Evolutionary conservation across 2,888 invertebrate species (phyloP).

Genomic region (Bursaphelenchus okinawaensis): DNA sequence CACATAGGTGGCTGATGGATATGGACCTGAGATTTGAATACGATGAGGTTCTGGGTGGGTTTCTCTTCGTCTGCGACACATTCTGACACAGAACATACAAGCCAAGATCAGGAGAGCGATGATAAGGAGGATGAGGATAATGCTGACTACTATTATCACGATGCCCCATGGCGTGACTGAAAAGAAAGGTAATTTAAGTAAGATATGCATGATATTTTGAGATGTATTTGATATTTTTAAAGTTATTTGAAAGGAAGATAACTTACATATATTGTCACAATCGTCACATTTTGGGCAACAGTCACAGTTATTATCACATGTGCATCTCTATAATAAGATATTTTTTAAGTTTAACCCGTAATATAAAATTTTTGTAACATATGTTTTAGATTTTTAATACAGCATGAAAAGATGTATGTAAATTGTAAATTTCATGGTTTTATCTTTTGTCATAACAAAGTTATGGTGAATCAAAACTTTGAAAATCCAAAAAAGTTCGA

Average conservation of each 20-base stretch:
- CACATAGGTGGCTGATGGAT: not conserved
- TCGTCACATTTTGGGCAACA: not conserved
- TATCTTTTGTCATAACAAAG: too few species aligned
- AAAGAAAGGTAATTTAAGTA: too few species aligned
- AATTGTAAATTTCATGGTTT: too few species aligned
- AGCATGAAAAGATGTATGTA: too few species aligned
- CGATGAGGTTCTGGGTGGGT: not conserved
- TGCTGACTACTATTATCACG: not conserved
- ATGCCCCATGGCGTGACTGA: not conserved
- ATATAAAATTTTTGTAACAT: too few species aligned
- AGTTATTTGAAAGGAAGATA: too few species aligned
- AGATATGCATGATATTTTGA: too few species aligned
- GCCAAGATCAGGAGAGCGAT: not conserved
- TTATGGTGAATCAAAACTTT: not conserved
- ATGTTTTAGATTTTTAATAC: too few species aligned
- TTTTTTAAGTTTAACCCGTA: too few species aligned
- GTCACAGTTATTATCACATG: not conserved
- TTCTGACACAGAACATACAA: not conserved
- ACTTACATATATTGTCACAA: not conserved
- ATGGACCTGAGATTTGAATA: not conserved
- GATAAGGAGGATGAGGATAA: not conserved
- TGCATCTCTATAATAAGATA: too few species aligned
- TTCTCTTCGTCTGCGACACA: not conserved
- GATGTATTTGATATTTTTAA: too few species aligned
- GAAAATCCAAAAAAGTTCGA: too few species aligned